A percentile compares a stretch with the other conserved stretches of the same genome.
phyloP scores from a whole-genome alignment of 2,113 vertebrate species.

The Chamaetylas fuelleborni region DNA sequence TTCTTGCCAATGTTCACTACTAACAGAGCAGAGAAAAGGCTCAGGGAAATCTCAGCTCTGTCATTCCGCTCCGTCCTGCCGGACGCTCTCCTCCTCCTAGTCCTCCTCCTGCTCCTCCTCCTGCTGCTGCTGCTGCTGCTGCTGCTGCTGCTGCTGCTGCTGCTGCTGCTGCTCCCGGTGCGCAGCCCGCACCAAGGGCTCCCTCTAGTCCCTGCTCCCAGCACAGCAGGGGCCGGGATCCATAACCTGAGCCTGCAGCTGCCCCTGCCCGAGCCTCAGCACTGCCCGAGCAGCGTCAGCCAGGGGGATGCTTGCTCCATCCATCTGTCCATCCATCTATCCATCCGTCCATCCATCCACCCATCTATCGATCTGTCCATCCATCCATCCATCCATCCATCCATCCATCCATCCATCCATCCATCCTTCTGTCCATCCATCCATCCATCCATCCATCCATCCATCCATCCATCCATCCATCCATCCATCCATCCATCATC shows the following conservation, averaged over 20 bases:
- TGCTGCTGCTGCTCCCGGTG: not conserved
- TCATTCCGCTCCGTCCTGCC: not conserved
- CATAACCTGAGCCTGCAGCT: not conserved
- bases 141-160: not conserved
- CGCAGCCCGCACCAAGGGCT: constrained; percentile 53
- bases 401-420: not conserved
- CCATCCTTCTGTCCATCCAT: not conserved
- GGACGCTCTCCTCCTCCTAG: not conserved
- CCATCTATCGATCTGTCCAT: not conserved
- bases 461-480: not conserved
- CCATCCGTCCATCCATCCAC: too few relatives aligned
- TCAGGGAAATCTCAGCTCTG: not conserved
- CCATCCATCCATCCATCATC: not conserved
- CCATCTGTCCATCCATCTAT: not conserved
- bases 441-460: not conserved
- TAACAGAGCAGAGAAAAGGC: not conserved
- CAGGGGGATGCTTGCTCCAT: not conserved
- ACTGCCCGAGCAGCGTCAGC: not conserved
- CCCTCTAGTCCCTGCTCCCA: constrained; percentile 72
- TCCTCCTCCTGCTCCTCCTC: not conserved
- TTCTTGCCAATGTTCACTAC: not conserved
- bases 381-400: not conserved
- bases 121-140: not conserved
- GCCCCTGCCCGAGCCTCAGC: not conserved
- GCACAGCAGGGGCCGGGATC: constrained; percentile 33